phyloP scores from a whole-genome alignment of 2,113 vertebrate genomes.

The Thamnophis sirtalis region DNA sequence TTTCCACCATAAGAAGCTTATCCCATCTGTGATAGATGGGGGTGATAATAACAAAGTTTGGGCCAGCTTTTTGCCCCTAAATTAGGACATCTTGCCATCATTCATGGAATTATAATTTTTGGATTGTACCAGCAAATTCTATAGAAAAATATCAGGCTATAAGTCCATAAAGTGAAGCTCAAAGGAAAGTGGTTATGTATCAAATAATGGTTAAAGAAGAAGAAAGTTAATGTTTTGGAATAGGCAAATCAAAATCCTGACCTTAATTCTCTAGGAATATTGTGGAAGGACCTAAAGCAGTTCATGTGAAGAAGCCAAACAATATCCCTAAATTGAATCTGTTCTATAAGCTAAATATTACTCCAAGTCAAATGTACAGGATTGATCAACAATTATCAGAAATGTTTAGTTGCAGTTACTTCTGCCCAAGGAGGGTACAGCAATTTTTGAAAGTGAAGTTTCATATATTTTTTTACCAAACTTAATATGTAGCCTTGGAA shows the following conservation, averaged over 20 bases:
- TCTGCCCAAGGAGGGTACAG: not conserved
- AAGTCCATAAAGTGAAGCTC: not conserved
- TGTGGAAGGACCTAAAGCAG: not conserved
- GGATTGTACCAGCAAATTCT: not conserved
- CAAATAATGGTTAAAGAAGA: not conserved
- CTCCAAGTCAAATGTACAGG: not conserved
- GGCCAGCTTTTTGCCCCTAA: not conserved
- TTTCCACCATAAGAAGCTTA: not conserved
- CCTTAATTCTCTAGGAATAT: not conserved
- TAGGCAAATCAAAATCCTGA: not conserved
- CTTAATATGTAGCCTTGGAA: not conserved
- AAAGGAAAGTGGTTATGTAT: not conserved
- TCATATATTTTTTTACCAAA: not conserved
- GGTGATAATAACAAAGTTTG: not conserved
- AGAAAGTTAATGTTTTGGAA: not conserved
- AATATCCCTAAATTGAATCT: not conserved
- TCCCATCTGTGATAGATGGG: not conserved
- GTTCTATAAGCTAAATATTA: not conserved
- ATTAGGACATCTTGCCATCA: not conserved
- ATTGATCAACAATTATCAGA: not conserved
- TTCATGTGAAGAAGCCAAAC: not conserved
- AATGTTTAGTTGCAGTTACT: not conserved
- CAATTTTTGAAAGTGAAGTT: not conserved
- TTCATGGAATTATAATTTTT: not conserved
- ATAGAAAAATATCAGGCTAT: not conserved